These are phyloP conservation scores for Idris sp. DNA, from an alignment of 1,140 invertebrate species.

Conservation along the genomic window DNA sequence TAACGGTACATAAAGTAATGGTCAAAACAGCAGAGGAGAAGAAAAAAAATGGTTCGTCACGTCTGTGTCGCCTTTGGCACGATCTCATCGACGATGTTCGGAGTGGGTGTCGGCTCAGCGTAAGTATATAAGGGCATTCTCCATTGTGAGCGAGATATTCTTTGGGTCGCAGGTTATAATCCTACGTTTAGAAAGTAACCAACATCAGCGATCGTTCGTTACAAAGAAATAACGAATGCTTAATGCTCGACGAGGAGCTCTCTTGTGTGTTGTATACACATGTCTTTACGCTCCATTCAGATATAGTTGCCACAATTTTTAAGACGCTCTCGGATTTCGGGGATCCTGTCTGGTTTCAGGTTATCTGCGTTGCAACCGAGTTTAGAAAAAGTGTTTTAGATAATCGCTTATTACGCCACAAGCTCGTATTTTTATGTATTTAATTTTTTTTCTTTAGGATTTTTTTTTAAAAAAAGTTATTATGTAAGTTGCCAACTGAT, in stretches of 20 bases:
- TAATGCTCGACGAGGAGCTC: constrained; percentile 40
- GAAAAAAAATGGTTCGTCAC: constrained; percentile 28
- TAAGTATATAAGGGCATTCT: constrained; percentile 66
- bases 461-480: too few relatives aligned
- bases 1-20: constrained; percentile 47
- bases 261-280: constrained; percentile 41
- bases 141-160: constrained; percentile 71
- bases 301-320: constrained; percentile 42
- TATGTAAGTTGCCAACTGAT: too few relatives aligned
- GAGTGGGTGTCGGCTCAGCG: constrained; percentile 62
- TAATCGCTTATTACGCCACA: background rate
- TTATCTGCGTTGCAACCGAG: constrained; percentile 2
- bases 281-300: constrained; percentile 49
- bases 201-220: constrained; percentile 49
- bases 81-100: constrained; percentile 18
- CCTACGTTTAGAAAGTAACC: constrained; percentile 73
- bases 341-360: constrained; percentile 6
- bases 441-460: too few relatives aligned
- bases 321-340: constrained; percentile 18
- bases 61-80: constrained; percentile 9
- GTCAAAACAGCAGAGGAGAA: constrained; percentile 3
- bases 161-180: constrained; percentile 71
- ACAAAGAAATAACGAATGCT: constrained; percentile 42
- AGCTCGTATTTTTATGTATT: too few relatives aligned
- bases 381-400: background rate